A percentile compares a stretch with the other conserved stretches of the same genome.
Conservation (phyloP, 2,797 vertebrate species). For the Urosaurus nigricauda region DNA sequence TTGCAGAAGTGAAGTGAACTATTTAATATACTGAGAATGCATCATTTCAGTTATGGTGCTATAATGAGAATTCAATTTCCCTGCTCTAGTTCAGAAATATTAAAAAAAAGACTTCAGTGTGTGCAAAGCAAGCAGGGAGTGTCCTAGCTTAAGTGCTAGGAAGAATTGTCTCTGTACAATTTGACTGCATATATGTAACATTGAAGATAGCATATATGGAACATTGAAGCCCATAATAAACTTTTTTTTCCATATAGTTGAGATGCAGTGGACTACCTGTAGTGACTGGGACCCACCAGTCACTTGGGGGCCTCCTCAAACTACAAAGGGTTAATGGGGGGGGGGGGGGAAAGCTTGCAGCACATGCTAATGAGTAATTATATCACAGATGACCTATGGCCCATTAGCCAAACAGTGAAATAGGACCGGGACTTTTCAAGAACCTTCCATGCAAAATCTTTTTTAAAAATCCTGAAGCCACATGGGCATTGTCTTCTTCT, state of each 20-base stretch:
- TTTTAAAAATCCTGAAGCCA: too few relatives aligned
- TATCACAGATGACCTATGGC: too few relatives aligned
- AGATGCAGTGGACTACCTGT: neutral
- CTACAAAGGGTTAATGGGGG: too few relatives aligned
- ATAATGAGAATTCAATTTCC: neutral
- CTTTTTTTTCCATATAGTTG: neutral
- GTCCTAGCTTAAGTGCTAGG: neutral
- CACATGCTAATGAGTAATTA: too few relatives aligned
- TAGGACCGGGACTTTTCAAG: too few relatives aligned
- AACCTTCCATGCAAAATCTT: too few relatives aligned
- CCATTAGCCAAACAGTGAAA: too few relatives aligned
- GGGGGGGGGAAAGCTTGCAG: too few relatives aligned
- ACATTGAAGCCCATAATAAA: too few relatives aligned
- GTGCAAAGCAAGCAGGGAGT: neutral
- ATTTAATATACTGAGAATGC: constrained; percentile 3
- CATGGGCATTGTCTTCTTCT: too few relatives aligned
- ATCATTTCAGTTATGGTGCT: neutral
- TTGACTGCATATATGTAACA: neutral
- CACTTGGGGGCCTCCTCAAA: too few relatives aligned
- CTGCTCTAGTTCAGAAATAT: neutral
- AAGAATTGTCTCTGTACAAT: neutral
- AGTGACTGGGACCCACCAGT: too few relatives aligned
- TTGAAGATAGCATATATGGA: neutral
- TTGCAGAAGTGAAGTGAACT: neutral
- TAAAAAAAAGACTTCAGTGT: neutral